Base-by-base conservation (phyloP, 1,140 invertebrate species). In the Eubasilissa regina region DNA sequence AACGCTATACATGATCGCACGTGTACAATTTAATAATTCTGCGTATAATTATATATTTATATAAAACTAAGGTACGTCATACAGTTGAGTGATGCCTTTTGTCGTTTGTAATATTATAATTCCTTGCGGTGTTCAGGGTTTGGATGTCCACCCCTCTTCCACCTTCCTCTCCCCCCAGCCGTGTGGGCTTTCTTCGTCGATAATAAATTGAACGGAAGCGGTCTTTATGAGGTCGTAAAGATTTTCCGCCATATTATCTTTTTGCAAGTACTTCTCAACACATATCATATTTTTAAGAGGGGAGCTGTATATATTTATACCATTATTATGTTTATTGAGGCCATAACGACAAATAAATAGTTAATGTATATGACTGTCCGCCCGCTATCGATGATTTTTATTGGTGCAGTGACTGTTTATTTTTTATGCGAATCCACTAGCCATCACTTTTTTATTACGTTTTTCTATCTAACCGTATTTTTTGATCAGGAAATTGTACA, bases 151-250 rank as follows among this genome's bases (percentile, higher is more conserved):
- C 51, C 66, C 73, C n/a, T n/a, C n/a, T n/a, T n/a, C 60, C 68
- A 64, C 74, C 68, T 45, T 19, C n/a, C n/a, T 43, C 56, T 21
- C 73, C 55, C 17, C 56, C 0, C 47, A 0, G 13, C 15, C 21
- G 25, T 13, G 19, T 44, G 77, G 74, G 68, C 73, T 56, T 68
- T 68, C 78, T 75, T 78, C 81, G 75, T 80, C 70, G 81, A 80
- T 82, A 82, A 80, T 82, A 82, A 80, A 82, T 82, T 82, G 81
- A 80, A 80, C 81, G 70, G 75, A 80, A 82, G 78, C 70, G 75
- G 74, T 73, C 58, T 82, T 82, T 82, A 82, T 78, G 81, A 82
- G 74, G 75, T 66, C 81, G 81, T 82, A 82, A 82, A 82, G 81
- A 80, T 82, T 82, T 80, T 68, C 78, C 75, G 68, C 47, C 68